Percentiles rank a stretch among this genome's conserved stretches.
These are phyloP conservation scores for Cacoxenus indagator DNA, from an alignment of 2,888 invertebrate species.

Conservation along the genomic window DNA sequence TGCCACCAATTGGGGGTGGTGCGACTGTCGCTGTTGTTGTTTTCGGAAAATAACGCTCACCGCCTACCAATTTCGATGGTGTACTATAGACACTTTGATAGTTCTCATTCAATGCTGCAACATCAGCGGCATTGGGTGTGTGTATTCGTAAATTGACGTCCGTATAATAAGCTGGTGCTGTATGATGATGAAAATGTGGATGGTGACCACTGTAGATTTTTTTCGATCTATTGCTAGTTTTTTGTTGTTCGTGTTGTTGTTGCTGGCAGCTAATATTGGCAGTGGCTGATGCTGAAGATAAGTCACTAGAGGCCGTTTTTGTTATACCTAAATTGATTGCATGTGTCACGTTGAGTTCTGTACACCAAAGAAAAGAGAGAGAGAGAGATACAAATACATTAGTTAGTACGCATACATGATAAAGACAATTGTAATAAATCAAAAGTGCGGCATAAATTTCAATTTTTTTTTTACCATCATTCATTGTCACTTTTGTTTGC, in stretches of 20 bases:
- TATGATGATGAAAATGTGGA: conserved; percentile 66
- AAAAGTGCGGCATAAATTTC: neutral
- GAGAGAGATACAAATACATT: neutral
- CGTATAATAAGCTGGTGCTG: conserved; percentile 67
- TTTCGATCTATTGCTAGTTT: conserved; percentile 35
- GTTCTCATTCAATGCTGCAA: conserved; percentile 65
- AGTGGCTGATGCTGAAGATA: conserved; percentile 72
- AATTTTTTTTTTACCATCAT: too few relatives aligned
- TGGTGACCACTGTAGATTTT: conserved; percentile 67
- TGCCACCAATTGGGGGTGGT: conserved; percentile 46
- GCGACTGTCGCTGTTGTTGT: conserved; percentile 57
- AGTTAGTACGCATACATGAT: neutral
- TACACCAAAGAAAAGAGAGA: conserved; percentile 26
- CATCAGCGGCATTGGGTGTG: conserved; percentile 62
- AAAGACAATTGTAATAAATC: neutral
- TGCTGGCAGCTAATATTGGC: conserved; percentile 72
- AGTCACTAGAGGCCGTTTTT: conserved; percentile 59
- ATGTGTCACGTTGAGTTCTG: conserved; percentile 61
- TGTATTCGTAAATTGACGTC: conserved; percentile 66
- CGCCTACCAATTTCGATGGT: conserved; percentile 64
- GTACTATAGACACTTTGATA: conserved; percentile 69
- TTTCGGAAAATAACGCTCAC: conserved; percentile 64
- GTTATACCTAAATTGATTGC: conserved; percentile 20
- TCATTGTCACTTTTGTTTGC: neutral
- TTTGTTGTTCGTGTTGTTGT: conserved; percentile 53